Conservation (phyloP, 35 echinoderm and acorn worm genomes). For the Heliocidaris tuberculata region DNA sequence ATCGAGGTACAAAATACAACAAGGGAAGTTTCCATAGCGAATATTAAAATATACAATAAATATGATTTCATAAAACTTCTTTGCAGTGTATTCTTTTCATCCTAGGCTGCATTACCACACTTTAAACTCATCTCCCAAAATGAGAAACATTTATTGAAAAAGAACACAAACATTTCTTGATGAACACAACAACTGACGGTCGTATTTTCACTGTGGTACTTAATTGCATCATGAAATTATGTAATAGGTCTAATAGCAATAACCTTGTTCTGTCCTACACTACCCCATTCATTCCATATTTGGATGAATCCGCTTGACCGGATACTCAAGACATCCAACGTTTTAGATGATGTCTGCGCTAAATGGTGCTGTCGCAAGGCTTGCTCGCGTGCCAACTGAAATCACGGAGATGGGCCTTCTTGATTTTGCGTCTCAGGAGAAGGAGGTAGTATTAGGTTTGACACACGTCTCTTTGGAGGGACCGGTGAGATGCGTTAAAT, state of each 20-base stretch:
- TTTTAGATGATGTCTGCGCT: neutral
- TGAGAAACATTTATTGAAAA: neutral
- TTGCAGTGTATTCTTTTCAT: no score
- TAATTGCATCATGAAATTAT: neutral
- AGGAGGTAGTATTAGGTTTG: neutral
- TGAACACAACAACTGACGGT: neutral
- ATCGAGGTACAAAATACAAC: neutral
- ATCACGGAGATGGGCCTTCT: slow-evolving; percentile 7
- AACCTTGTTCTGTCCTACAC: neutral
- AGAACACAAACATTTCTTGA: neutral
- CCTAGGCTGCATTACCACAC: no score
- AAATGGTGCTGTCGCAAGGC: neutral
- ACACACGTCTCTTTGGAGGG: neutral
- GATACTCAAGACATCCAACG: neutral
- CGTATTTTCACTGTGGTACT: neutral
- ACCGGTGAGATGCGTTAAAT: neutral
- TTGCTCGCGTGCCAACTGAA: neutral
- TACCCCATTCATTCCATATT: neutral
- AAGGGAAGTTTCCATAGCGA: no score
- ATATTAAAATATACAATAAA: no score
- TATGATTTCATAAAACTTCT: no score
- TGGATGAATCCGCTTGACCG: neutral
- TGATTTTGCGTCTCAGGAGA: neutral
- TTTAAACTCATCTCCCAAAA: no score
- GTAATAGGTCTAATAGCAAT: neutral